Base-by-base conservation (phyloP, 2,888 invertebrate genomes). In the Pristionchus japonicus region DNA sequence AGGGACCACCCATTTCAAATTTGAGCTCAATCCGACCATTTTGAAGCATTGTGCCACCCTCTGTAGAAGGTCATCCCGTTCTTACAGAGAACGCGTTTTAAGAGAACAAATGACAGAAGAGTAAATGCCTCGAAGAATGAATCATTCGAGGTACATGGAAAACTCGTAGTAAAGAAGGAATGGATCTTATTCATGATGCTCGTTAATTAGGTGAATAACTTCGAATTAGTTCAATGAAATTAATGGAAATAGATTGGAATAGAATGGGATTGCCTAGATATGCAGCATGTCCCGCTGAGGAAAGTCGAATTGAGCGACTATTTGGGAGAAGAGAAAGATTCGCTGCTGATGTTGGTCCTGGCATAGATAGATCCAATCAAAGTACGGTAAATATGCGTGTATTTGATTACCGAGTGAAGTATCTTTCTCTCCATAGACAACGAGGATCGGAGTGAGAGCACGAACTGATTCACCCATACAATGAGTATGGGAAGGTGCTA, bases 401-500 rank as follows among this genome's bases (percentile, higher is more conserved):
- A 77, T 9, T 17, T n/a, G 52, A 23, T 34, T 20, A 87, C 87
- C 87, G 2, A 87, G 61, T 17, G 77, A 77, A 31, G 87, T 87
- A 67, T 87, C 87, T 34, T 87, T 87, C 88, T 90, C 80, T 90
- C 91, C 92, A 90, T 91, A 92, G 15, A 91, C 83, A 7, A 91
- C 90, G 2, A 92, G 89, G 7, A 91, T 89, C 17, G 92, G 92
- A 1, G 91, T 90, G 17, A 86, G 87, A 61, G 90, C 90, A 4
- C 67, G 57, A 1, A 90, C 86, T 0, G 91, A 89, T 40, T 90
- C 90, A 4, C 83, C 88, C 15, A 92, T 88, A 67, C 90, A 89
- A 82, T 92, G 92, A 9, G 92, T 91, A 70, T 91, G 91, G 9
- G 91, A 91, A 37, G 91, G 91, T 17, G 92, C 92, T 0, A 92